Conservation (phyloP, 2,888 invertebrate genomes). For the Unio pictorum region DNA sequence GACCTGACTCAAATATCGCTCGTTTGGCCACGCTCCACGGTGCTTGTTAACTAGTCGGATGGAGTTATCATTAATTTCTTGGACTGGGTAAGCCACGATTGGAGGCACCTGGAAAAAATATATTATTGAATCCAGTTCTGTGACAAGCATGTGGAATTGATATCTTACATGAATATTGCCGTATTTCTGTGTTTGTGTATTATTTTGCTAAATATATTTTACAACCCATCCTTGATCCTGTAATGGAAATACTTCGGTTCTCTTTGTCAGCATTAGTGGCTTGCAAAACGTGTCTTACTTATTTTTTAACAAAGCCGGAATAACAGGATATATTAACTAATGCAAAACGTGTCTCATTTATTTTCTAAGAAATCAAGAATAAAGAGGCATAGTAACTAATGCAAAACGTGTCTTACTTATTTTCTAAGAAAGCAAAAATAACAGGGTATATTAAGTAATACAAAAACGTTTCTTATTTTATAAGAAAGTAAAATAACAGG, state of each 20-base stretch:
- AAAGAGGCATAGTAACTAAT: too few species aligned
- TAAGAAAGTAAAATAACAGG: neutral
- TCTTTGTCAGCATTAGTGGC: too few species aligned
- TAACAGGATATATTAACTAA: too few species aligned
- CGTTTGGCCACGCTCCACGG: slow-evolving; percentile 24
- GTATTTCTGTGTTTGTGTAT: too few species aligned
- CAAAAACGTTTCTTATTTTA: neutral
- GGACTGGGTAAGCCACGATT: slow-evolving; percentile 48
- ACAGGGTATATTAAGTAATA: too few species aligned
- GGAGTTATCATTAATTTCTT: slow-evolving; percentile 53
- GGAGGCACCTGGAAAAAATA: slow-evolving; percentile 48
- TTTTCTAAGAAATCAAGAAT: too few species aligned
- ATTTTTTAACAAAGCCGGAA: too few species aligned
- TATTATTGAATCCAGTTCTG: too few species aligned
- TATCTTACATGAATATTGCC: too few species aligned
- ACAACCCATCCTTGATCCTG: neutral
- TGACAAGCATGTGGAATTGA: neutral
- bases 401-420: neutral
- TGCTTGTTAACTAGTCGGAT: slow-evolving; percentile 45
- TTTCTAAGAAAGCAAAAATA: neutral
- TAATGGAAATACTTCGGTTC: neutral
- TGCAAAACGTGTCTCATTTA: too few species aligned
- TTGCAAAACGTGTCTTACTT: too few species aligned
- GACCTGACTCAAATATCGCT: slow-evolving; percentile 22
- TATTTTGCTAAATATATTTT: too few species aligned